Evolutionary conservation across 2,888 invertebrate genomes (phyloP).

Genomic region (Nesidiocoris tenuis): DNA sequence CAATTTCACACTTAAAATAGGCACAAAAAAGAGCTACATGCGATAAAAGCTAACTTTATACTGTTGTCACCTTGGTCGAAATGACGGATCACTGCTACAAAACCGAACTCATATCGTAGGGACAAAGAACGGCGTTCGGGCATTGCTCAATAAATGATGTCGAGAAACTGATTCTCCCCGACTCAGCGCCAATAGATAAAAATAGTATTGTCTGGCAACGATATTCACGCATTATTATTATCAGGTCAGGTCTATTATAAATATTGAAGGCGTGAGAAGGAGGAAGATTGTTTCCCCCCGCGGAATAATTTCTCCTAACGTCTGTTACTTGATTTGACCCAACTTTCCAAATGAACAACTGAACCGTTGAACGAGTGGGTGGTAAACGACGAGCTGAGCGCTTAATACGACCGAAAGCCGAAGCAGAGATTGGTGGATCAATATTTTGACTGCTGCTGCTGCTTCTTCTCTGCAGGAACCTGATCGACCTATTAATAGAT

Average conservation of each 20-base stretch:
- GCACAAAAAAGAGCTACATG: too few relatives aligned
- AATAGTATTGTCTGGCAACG: constrained; percentile 37
- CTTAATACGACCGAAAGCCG: neutral
- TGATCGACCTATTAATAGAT: constrained; percentile 35
- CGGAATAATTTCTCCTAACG: too few relatives aligned
- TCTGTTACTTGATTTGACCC: too few relatives aligned
- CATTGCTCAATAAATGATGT: constrained; percentile 40
- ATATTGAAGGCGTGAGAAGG: constrained; percentile 10
- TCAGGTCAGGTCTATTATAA: constrained; percentile 35
- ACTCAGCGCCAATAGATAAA: constrained; percentile 38
- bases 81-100: constrained; percentile 13
- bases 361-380: neutral
- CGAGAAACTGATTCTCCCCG: constrained; percentile 33
- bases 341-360: neutral
- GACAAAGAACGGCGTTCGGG: constrained; percentile 17
- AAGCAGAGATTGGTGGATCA: constrained; percentile 21
- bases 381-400: neutral
- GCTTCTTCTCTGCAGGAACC: constrained; percentile 16
- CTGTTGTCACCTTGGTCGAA: constrained; percentile 13
- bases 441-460: constrained; percentile 26
- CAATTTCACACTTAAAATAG: too few relatives aligned
- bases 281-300: neutral
- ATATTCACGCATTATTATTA: constrained; percentile 40
- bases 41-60: too few relatives aligned
- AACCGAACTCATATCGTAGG: constrained; percentile 9